Conservation (phyloP, 2,797 vertebrate species). For the Gadopsis marmoratus region DNA sequence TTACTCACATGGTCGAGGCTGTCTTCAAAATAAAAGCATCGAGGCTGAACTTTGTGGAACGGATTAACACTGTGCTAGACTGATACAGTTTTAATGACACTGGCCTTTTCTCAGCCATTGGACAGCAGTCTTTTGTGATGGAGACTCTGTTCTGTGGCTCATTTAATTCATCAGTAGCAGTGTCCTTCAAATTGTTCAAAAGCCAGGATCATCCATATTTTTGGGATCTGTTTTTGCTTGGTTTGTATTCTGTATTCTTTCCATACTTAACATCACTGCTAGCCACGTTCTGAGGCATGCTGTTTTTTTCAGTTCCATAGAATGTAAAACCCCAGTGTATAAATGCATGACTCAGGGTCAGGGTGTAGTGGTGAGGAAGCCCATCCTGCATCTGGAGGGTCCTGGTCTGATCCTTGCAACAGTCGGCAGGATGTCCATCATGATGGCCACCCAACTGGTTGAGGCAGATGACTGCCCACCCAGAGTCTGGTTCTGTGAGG, state of each 20-base stretch:
- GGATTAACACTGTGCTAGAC: neutral
- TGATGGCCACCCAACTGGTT: neutral
- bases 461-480: too few relatives aligned
- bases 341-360: neutral
- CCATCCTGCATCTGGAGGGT: neutral
- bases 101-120: neutral
- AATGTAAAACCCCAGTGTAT: too few relatives aligned
- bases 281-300: neutral
- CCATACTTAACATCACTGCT: too few relatives aligned
- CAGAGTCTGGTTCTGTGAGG: too few relatives aligned
- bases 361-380: neutral
- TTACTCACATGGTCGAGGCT: neutral
- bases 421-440: too few relatives aligned
- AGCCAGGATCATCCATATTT: neutral
- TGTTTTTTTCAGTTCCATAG: too few relatives aligned
- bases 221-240: neutral
- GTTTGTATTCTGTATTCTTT: neutral
- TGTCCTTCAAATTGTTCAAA: neutral
- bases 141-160: neutral
- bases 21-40: constrained; percentile 16
- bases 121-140: neutral
- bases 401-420: neutral
- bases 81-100: neutral
- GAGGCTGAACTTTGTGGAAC: neutral
- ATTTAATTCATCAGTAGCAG: too few relatives aligned